Percentiles rank a stretch among this genome's conserved stretches.
These are phyloP conservation scores for Pluvianellus socialis DNA, from an alignment of 2,113 vertebrate species.

Conservation along the genomic window DNA sequence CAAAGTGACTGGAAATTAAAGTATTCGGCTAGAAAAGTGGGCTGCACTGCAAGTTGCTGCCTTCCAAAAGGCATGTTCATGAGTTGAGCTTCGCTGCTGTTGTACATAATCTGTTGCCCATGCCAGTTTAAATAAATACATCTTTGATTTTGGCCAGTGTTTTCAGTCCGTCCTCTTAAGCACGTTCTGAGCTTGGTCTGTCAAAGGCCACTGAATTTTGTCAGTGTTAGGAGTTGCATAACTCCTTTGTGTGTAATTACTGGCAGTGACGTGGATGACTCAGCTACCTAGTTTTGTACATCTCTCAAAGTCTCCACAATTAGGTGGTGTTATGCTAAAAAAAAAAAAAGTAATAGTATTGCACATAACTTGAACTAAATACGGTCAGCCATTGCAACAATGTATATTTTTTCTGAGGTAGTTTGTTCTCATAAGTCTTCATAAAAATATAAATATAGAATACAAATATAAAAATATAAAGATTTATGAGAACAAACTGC, in stretches of 20 bases:
- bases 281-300: slow-evolving; percentile 55
- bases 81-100: not conserved
- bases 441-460: too few species aligned
- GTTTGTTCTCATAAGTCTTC: too few species aligned
- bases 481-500: not conserved
- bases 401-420: not conserved
- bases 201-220: slow-evolving; percentile 52
- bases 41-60: not conserved
- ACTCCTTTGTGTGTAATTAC: slow-evolving; percentile 63
- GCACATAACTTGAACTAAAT: not conserved
- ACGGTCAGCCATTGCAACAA: not conserved
- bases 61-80: not conserved
- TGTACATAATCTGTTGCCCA: not conserved
- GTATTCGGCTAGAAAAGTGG: not conserved
- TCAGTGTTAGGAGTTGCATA: slow-evolving; percentile 55
- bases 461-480: not conserved
- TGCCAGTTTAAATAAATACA: not conserved
- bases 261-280: slow-evolving; percentile 60
- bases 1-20: not conserved
- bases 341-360: not conserved
- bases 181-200: not conserved
- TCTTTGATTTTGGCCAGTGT: not conserved
- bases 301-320: not conserved
- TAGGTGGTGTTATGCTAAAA: not conserved
- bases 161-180: not conserved